These are phyloP conservation scores for Malurus splendens DNA, from an alignment of 2,797 vertebrate genomes.

Conservation along the genomic window DNA sequence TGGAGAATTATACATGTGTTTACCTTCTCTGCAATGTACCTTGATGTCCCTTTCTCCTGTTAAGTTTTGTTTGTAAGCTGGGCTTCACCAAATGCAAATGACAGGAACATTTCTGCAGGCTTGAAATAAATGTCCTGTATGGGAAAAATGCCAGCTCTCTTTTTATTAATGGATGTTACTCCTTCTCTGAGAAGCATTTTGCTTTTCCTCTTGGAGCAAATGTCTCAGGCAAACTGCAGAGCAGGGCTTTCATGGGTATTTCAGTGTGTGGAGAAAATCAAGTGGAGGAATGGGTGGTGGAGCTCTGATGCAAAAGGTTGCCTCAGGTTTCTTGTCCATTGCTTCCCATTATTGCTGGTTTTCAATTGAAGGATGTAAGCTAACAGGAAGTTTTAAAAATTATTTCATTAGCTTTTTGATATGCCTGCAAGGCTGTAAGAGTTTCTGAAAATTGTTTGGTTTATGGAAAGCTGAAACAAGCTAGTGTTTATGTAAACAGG, in stretches of 20 bases:
- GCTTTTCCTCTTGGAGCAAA: not conserved
- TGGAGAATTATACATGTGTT: not conserved
- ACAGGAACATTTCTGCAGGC: not conserved
- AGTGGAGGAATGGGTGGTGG: not conserved
- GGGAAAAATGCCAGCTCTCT: not conserved
- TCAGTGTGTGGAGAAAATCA: not conserved
- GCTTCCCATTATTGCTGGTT: not conserved
- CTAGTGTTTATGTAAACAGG: not conserved
- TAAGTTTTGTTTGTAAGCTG: not conserved
- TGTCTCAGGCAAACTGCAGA: not conserved
- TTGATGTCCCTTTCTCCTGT: not conserved
- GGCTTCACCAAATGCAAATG: not conserved
- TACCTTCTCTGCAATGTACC: not conserved
- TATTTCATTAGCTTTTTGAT: not conserved
- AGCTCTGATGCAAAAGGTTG: not conserved
- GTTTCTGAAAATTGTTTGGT: not conserved
- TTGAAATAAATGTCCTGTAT: not conserved
- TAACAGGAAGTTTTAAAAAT: not conserved
- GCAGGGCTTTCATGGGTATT: not conserved
- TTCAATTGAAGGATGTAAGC: slow-evolving; percentile 17
- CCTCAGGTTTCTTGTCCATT: not conserved
- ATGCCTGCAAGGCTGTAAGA: not conserved
- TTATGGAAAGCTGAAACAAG: not conserved
- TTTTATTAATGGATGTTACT: not conserved
- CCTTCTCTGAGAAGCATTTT: not conserved